phyloP scores from a whole-genome alignment of 2,888 invertebrate species.

The Meta bourneti region DNA sequence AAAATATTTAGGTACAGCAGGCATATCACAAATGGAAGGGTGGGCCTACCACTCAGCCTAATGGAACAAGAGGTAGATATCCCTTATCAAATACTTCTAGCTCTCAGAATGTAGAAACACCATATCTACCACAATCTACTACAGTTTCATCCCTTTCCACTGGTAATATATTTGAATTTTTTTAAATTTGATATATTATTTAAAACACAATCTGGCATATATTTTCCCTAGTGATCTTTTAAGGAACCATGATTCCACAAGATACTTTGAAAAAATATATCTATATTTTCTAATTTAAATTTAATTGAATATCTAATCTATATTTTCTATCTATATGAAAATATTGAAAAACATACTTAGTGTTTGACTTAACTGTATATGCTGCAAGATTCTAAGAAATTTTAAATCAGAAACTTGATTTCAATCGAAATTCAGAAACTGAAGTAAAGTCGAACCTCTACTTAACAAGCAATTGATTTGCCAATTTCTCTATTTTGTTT shows the following conservation, averaged over 20 bases:
- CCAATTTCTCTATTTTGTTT: too few relatives aligned
- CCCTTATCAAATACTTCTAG: constrained; percentile 46
- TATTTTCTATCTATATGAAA: not conserved
- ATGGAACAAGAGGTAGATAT: constrained; percentile 35
- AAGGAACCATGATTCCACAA: not conserved
- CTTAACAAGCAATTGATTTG: too few relatives aligned
- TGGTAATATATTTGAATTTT: constrained; percentile 43
- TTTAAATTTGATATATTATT: not conserved
- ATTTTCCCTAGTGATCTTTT: not conserved
- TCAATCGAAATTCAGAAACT: too few relatives aligned
- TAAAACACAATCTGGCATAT: not conserved
- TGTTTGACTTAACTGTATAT: too few relatives aligned
- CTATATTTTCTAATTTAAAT: not conserved
- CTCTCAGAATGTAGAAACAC: constrained; percentile 62
- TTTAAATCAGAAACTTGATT: too few relatives aligned
- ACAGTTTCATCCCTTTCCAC: constrained; percentile 73
- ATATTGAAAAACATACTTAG: too few relatives aligned
- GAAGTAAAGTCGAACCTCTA: too few relatives aligned
- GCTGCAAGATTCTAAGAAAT: too few relatives aligned
- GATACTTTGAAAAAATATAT: not conserved
- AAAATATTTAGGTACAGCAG: constrained; percentile 55
- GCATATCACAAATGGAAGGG: constrained; percentile 64
- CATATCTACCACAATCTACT: constrained; percentile 62
- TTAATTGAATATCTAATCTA: too few relatives aligned
- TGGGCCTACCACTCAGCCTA: constrained; percentile 35